Evolutionary conservation across 2,113 vertebrate genomes (phyloP).

Genomic region (Heterochromis multidens): DNA sequence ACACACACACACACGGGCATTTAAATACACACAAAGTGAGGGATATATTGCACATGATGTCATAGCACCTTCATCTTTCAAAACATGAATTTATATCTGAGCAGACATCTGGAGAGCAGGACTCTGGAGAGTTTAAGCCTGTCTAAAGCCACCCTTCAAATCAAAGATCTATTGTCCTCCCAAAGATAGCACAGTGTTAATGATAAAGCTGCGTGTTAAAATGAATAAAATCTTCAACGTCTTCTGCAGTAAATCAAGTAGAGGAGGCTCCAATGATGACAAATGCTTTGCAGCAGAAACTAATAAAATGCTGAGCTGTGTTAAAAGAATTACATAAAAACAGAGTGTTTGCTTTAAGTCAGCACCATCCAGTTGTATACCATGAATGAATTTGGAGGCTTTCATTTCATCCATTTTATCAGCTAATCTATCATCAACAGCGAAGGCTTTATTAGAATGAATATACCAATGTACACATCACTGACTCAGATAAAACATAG

Average conservation of each 20-base stretch:
- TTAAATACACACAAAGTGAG: conserved; percentile 7
- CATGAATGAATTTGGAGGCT: neutral
- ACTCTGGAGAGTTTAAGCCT: conserved; percentile 33
- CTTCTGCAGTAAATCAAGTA: conserved; percentile 40
- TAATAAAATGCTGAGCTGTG: conserved; percentile 47
- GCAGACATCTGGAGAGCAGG: conserved; percentile 62
- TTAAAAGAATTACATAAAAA: conserved; percentile 28
- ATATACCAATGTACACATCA: neutral
- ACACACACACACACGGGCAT: conserved; percentile 15
- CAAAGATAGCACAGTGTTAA: conserved; percentile 48
- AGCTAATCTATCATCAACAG: neutral
- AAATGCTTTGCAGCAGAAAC: conserved; percentile 55
- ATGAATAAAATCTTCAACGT: conserved; percentile 53
- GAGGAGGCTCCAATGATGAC: conserved; percentile 57
- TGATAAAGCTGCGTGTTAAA: conserved; percentile 58
- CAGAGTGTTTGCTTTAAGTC: neutral
- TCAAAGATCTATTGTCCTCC: conserved; percentile 45
- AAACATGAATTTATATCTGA: conserved; percentile 41
- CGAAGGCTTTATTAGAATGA: neutral
- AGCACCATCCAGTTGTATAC: neutral
- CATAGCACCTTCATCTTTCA: conserved; percentile 35
- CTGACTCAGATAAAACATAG: neutral
- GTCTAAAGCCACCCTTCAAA: conserved; percentile 42
- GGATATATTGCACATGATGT: conserved; percentile 29
- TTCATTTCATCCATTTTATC: neutral